Evolutionary conservation across 2,113 vertebrate species (phyloP).

Genomic region (Felis chaus): DNA sequence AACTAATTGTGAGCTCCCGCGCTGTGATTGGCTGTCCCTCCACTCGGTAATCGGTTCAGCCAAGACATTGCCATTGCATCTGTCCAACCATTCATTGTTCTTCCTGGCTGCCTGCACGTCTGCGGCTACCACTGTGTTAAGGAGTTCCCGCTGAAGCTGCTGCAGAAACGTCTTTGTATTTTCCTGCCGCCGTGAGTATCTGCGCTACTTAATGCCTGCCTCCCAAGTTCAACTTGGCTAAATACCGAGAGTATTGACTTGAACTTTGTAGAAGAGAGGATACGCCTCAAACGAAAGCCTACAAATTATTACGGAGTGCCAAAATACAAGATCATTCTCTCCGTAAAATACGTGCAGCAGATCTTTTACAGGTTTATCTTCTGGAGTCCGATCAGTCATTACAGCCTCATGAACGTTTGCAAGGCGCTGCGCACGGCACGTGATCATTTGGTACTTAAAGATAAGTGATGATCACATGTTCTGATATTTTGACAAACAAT

Average conservation of each 20-base stretch:
- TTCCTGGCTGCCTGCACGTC: conserved; percentile 87
- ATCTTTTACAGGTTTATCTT: conserved; percentile 34
- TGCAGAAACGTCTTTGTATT: conserved; percentile 88
- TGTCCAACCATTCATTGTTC: conserved; percentile 96
- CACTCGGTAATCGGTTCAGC: conserved; percentile 90
- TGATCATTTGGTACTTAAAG: conserved; percentile 25
- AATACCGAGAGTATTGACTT: neutral
- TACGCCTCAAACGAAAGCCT: neutral
- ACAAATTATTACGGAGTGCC: conserved; percentile 7
- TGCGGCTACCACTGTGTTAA: conserved; percentile 87
- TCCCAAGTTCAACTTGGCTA: conserved; percentile 73
- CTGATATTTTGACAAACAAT: neutral
- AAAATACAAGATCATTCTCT: conserved; percentile 16
- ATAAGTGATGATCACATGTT: conserved; percentile 12
- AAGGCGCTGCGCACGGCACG: conserved; percentile 21
- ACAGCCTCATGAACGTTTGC: conserved; percentile 6
- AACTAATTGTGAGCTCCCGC: conserved; percentile 90
- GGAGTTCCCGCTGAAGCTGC: conserved; percentile 88
- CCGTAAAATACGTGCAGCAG: conserved; percentile 10
- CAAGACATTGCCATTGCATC: conserved; percentile 96
- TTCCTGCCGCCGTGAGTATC: conserved; percentile 87
- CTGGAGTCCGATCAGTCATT: neutral
- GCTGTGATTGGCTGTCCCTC: conserved; percentile 89
- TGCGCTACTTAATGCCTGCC: conserved; percentile 67
- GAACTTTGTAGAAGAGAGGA: conserved; percentile 2